Conservation (phyloP, 2,113 vertebrate species). For the Pangasianodon hypophthalmus region DNA sequence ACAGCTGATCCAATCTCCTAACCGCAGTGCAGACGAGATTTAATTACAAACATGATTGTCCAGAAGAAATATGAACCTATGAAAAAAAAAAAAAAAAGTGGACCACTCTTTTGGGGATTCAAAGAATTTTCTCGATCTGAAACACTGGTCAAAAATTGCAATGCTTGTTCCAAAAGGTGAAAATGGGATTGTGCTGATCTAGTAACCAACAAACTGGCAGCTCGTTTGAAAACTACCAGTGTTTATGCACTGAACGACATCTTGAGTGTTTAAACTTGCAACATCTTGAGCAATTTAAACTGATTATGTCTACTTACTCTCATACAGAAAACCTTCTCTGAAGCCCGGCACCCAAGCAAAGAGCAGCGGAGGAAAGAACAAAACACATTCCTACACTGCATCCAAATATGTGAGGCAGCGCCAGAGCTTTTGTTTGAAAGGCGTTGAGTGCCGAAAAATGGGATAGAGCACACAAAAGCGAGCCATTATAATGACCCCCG, state of each 20-base stretch:
- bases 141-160: neutral
- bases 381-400: slow-evolving; percentile 43
- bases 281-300: slow-evolving; percentile 37
- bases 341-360: slow-evolving; percentile 32
- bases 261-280: slow-evolving; percentile 38
- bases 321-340: slow-evolving; percentile 15
- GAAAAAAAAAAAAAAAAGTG: neutral
- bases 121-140: neutral
- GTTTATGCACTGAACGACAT: slow-evolving; percentile 18
- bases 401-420: slow-evolving; percentile 40
- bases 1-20: slow-evolving; percentile 23
- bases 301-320: slow-evolving; percentile 21
- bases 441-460: slow-evolving; percentile 52
- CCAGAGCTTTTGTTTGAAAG: slow-evolving; percentile 45
- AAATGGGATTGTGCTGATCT: neutral
- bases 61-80: slow-evolving; percentile 11
- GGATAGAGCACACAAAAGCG: slow-evolving; percentile 68
- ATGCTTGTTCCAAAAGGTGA: neutral
- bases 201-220: slow-evolving; percentile 1
- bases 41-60: slow-evolving; percentile 13
- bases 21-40: slow-evolving; percentile 4
- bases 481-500: slow-evolving; percentile 73
- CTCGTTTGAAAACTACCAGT: slow-evolving; percentile 12
- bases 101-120: neutral
- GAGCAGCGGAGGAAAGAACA: slow-evolving; percentile 23